Evolutionary conservation across 2,113 vertebrate genomes (phyloP), one percentile per base, ranked within the genome.

Genomic region (Herpetotheres cachinnans): DNA sequence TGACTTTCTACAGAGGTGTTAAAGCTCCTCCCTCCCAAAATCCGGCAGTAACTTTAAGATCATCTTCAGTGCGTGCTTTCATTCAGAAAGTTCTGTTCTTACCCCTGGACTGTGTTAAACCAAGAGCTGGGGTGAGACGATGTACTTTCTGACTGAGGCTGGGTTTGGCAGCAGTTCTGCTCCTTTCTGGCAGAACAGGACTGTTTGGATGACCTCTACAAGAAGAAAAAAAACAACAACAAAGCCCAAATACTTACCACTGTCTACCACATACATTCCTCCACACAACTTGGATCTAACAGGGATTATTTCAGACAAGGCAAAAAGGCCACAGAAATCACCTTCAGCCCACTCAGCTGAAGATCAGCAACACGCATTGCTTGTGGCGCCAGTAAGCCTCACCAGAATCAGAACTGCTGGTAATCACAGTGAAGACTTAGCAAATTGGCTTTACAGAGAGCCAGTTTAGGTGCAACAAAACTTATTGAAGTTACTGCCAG

Each of bases 121-220:
- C 72, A 76, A 58, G 71, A 77, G 62, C 0, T 47, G 96, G 93
- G 11, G 47, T 71, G 38, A 79, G 86, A 71, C 0, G 6, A 19
- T 84, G 69, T 54, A n/a, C 84, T 76, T 90, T 92, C n/a, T 56
- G 91, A 49, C 59, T 34, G 61, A 72, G 67, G 52, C 77, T 92
- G 26, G 59, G 59, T 95, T 93, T 98, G 69, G 66, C 62, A 78
- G 72, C 27, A 76, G 4, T 38, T 88, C 91, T 96, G 30, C 72
- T 91, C 81, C 91, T 97, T 95, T 83, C 73, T 91, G 97, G 91
- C 29, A 80, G 67, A 71, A 69, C 95, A 47, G 84, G 65, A 79
- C 59, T 93, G 13, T n/a, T 80, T 3, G 10, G 66, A 91, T 73
- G 69, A 13, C 65, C 88, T 94, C 99, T 99, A 77, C 21, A 95